Percentiles rank a stretch among this genome's conserved stretches.
phyloP scores from a whole-genome alignment of 2,888 invertebrate genomes.

The Pollenia angustigena region DNA sequence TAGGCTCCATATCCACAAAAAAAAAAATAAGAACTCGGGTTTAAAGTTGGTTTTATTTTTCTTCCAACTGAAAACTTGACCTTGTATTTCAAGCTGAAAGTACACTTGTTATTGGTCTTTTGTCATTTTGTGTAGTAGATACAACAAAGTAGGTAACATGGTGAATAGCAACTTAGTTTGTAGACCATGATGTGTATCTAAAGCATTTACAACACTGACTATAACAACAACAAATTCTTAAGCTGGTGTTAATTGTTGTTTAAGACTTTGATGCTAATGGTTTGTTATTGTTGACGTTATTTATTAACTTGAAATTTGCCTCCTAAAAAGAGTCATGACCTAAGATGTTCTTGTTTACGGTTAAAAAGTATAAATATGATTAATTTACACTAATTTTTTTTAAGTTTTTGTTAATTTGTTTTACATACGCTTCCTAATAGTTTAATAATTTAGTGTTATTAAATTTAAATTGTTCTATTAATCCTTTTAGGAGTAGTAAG shows the following conservation, averaged over 20 bases:
- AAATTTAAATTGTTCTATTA: neutral
- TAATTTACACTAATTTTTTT: slow-evolving; percentile 2
- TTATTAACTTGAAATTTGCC: slow-evolving; percentile 12
- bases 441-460: neutral
- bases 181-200: neutral
- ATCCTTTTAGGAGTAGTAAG: neutral
- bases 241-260: slow-evolving; percentile 56
- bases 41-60: slow-evolving; percentile 6
- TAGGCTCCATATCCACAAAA: neutral
- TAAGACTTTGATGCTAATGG: slow-evolving; percentile 38
- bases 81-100: slow-evolving; percentile 52
- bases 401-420: slow-evolving; percentile 24
- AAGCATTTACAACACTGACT: slow-evolving; percentile 11
- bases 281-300: slow-evolving; percentile 31
- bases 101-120: slow-evolving; percentile 37
- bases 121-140: slow-evolving; percentile 5
- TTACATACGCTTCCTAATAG: slow-evolving; percentile 47
- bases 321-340: slow-evolving; percentile 37
- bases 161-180: too few relatives aligned
- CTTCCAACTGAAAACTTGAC: slow-evolving; percentile 53
- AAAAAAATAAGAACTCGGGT: neutral
- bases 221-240: slow-evolving; percentile 46
- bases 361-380: slow-evolving; percentile 25
- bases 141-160: neutral
- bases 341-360: slow-evolving; percentile 15